Percentiles rank a stretch among this genome's conserved stretches.
phyloP scores from a whole-genome alignment of 2,113 vertebrate species.

The Vombatus ursinus region DNA sequence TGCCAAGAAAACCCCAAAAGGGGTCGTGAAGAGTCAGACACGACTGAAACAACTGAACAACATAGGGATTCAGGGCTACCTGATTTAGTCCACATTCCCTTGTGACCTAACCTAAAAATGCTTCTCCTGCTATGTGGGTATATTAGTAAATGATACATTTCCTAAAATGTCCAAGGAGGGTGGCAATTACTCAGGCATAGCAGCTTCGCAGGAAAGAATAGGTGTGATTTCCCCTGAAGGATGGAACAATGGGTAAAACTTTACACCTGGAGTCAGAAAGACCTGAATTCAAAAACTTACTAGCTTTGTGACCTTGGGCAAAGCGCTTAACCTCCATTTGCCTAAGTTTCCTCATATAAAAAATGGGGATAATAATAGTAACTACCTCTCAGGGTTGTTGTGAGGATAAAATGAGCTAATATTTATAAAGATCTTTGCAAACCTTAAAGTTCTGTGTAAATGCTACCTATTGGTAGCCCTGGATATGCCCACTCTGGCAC shows the following conservation, averaged over 20 bases:
- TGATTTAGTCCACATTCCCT: conserved; percentile 33
- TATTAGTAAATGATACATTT: not conserved
- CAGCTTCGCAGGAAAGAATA: not conserved
- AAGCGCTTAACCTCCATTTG: not conserved
- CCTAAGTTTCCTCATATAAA: not conserved
- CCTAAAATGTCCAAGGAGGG: not conserved
- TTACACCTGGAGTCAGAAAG: not conserved
- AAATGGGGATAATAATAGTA: not conserved
- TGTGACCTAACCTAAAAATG: conserved; percentile 1
- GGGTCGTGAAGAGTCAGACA: too few species aligned
- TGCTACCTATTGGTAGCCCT: not conserved
- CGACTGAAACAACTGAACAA: too few species aligned
- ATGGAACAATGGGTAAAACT: not conserved
- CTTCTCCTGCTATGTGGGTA: not conserved
- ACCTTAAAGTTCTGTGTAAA: not conserved
- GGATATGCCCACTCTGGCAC: conserved; percentile 57
- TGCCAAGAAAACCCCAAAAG: too few species aligned
- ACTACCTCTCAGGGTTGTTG: not conserved
- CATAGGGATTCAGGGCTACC: too few species aligned
- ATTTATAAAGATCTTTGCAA: not conserved
- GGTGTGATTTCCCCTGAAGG: not conserved
- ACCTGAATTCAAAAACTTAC: not conserved
- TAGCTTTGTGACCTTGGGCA: not conserved
- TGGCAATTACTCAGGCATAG: not conserved
- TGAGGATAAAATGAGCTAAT: not conserved